A percentile compares a stretch with the other conserved stretches of the same genome.
Evolutionary conservation across 2,797 vertebrate species (phyloP).

Genomic region (Pangasius mekongensis): DNA sequence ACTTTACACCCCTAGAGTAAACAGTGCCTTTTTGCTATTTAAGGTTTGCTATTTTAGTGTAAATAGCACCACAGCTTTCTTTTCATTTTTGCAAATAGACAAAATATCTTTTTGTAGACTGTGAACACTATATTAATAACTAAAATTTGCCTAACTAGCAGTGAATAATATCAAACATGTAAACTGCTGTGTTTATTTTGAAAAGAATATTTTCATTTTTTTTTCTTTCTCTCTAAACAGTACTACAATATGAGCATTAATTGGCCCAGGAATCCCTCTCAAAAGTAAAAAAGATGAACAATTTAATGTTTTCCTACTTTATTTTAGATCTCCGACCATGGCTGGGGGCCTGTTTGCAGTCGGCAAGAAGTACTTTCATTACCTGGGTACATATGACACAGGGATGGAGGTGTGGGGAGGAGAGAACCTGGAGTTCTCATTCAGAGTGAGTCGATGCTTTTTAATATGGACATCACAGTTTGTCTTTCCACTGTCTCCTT

Average conservation of each 20-base stretch:
- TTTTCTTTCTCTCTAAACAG: not conserved
- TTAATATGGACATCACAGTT: not conserved
- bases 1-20: not conserved
- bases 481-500: not conserved
- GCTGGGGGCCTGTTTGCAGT: slow-evolving; percentile 96
- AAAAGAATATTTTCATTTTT: not conserved
- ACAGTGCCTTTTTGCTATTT: not conserved
- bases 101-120: not conserved
- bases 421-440: slow-evolving; percentile 98
- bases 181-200: not conserved
- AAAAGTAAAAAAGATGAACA: not conserved
- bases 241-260: not conserved
- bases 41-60: no score
- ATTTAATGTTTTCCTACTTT: not conserved
- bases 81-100: not conserved
- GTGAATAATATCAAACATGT: not conserved
- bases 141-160: not conserved
- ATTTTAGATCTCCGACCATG: slow-evolving; percentile 93
- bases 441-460: slow-evolving; percentile 80
- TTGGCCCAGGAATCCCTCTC: not conserved
- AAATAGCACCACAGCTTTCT: not conserved
- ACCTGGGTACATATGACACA: slow-evolving; percentile 97
- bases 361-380: slow-evolving; percentile 90
- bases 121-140: not conserved
- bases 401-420: slow-evolving; percentile 99